Evolutionary conservation across 2,797 vertebrate genomes (phyloP), one percentile per base, ranked within the genome.

Genomic region (Lacerta agilis): DNA sequence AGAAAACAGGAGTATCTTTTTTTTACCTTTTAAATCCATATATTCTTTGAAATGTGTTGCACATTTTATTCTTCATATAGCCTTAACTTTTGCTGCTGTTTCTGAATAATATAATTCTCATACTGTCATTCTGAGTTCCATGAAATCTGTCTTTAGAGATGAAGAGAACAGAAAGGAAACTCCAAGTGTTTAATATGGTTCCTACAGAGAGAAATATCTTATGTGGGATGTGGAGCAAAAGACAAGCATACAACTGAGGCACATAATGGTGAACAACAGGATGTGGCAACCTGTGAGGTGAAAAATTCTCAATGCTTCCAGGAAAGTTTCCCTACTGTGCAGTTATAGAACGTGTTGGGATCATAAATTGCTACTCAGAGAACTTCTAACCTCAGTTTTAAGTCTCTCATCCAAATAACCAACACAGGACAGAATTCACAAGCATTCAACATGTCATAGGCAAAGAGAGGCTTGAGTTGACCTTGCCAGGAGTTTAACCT

Each of bases 351-450:
- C 43, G 58, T 75, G 33, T n/a, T 67, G 78, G 71, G 69, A 81
- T 81, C 77, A 81, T 64, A 79, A 88, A 67, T 80, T 79, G 45
- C 83, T 85, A 89, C 55, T 85, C 25, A 85, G 55, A 66, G 55
- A 79, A 89, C 3, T 13, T 73, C 58, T 81, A 66, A 89, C 83
- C 78, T 88, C 87, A 41, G 55, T 81, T 85, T 85, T 73, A 85
- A 79, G 58, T 15, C 75, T 64, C 61, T 64, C 61, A 83, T 83
- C 76, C 76, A 85, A 85, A 85, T 73, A 79, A 88, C 10, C 33
- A 29, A 45, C 49, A 67, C 66, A 64, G 55, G 43, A 9, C 27
- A 73, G 76, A 45, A 67, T 73, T 8, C 83, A 85, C 18, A 55
- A 13, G 20, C 82, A 76, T 20, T 90, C 13, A 20, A 15, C 25